Percentiles rank a stretch among this genome's conserved stretches.
These are phyloP conservation scores for Drosophila lutescens DNA, from an alignment of 2,888 invertebrate genomes.

Conservation along the genomic window DNA sequence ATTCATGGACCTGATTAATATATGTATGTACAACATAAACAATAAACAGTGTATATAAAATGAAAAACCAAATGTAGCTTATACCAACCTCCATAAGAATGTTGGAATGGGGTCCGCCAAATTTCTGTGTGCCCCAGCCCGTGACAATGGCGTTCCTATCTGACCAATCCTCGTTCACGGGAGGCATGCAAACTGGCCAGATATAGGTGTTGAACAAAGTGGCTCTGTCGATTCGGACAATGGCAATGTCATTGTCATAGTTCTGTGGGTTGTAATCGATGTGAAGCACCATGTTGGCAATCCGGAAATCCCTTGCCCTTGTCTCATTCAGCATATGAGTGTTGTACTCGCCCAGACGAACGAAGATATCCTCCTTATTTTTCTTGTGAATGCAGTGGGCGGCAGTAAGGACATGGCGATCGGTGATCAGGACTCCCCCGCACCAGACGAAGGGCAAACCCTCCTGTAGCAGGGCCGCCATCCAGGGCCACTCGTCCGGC, in stretches of 20 bases:
- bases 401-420: slow-evolving; percentile 88
- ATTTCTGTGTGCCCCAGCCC: slow-evolving; percentile 92
- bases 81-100: slow-evolving; percentile 89
- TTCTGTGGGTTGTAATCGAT: slow-evolving; percentile 88
- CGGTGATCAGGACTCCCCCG: slow-evolving; percentile 91
- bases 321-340: slow-evolving; percentile 88
- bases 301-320: slow-evolving; percentile 88
- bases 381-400: slow-evolving; percentile 85
- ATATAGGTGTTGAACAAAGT: slow-evolving; percentile 91
- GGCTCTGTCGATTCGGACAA: slow-evolving; percentile 88
- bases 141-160: slow-evolving; percentile 88
- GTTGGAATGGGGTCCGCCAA: slow-evolving; percentile 89
- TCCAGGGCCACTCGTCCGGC: slow-evolving; percentile 92
- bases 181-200: slow-evolving; percentile 94
- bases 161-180: slow-evolving; percentile 86
- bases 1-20: background rate
- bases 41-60: slow-evolving; percentile 3
- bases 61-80: background rate
- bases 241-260: slow-evolving; percentile 91
- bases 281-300: slow-evolving; percentile 88
- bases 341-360: slow-evolving; percentile 93
- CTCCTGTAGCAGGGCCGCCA: slow-evolving; percentile 89
- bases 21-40: background rate
- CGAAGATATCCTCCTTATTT: slow-evolving; percentile 87
- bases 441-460: slow-evolving; percentile 87